These are phyloP conservation scores for Macroglossus sobrinus DNA, from an alignment of 2,113 vertebrate species.

Conservation along the genomic window DNA sequence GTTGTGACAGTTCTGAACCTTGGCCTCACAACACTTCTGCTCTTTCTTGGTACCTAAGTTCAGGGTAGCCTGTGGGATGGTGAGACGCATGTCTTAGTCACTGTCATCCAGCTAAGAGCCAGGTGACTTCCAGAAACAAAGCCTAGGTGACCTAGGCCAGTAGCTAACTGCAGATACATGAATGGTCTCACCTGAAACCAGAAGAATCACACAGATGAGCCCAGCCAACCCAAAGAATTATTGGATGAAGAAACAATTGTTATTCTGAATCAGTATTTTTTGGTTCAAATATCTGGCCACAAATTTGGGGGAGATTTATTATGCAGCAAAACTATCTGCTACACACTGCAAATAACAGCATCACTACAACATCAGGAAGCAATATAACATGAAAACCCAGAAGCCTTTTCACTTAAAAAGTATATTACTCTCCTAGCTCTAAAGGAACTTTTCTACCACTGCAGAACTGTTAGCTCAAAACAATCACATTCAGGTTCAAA, in stretches of 20 bases:
- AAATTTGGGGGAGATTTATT: background rate
- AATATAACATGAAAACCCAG: background rate
- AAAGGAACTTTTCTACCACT: background rate
- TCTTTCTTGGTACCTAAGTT: background rate
- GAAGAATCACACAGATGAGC: background rate
- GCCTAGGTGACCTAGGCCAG: background rate
- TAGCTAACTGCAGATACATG: background rate
- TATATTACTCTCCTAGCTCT: background rate
- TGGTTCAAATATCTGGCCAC: background rate
- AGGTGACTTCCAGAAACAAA: background rate
- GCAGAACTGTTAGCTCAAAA: background rate
- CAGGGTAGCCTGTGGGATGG: background rate
- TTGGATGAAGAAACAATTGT: background rate
- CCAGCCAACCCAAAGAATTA: background rate
- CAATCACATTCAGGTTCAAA: background rate
- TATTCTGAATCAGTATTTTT: background rate
- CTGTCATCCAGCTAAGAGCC: background rate
- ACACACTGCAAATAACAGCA: background rate
- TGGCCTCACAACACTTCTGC: fast-evolving
- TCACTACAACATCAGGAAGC: background rate
- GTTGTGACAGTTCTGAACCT: background rate
- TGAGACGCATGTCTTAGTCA: background rate
- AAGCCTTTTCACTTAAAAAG: background rate
- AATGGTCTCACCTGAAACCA: background rate
- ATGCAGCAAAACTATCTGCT: background rate